A percentile compares a stretch with the other conserved stretches of the same genome.
Conservation (phyloP, 2,888 invertebrate genomes). For the Mellilla xanthometata region DNA sequence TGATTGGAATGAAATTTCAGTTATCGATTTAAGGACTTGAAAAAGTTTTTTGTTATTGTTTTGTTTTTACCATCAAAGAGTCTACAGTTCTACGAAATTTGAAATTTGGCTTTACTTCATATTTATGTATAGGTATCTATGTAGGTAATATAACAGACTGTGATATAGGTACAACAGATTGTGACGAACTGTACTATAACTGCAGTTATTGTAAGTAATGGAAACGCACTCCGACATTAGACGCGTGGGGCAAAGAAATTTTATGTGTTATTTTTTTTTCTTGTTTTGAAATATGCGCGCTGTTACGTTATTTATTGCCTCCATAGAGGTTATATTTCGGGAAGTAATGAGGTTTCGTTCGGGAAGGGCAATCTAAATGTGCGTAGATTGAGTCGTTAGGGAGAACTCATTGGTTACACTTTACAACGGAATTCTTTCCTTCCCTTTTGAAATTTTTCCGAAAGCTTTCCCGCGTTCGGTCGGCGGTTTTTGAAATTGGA, state of each 20-base stretch:
- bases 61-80: too few species aligned
- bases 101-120: too few species aligned
- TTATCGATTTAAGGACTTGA: too few species aligned
- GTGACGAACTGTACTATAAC: too few species aligned
- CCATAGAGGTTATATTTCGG: constrained; percentile 81
- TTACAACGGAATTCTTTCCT: constrained; percentile 34
- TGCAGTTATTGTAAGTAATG: constrained; percentile 31
- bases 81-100: too few species aligned
- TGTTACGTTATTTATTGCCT: constrained; percentile 80
- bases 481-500: constrained; percentile 38
- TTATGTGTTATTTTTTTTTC: constrained; percentile 77
- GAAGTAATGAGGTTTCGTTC: constrained; percentile 81
- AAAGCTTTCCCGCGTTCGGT: constrained; percentile 42
- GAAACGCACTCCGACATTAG: constrained; percentile 64
- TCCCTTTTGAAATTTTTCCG: constrained; percentile 33
- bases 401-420: constrained; percentile 56
- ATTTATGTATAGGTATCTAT: too few species aligned
- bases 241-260: constrained; percentile 75
- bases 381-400: constrained; percentile 79
- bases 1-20: too few species aligned
- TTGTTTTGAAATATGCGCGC: constrained; percentile 82
- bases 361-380: constrained; percentile 81
- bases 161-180: too few species aligned
- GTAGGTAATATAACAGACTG: too few species aligned
- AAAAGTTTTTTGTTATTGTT: too few species aligned